Percentiles rank a stretch among this genome's conserved stretches.
Conservation (phyloP, 2,888 invertebrate genomes). For the Phyllotreta cruciferae region DNA sequence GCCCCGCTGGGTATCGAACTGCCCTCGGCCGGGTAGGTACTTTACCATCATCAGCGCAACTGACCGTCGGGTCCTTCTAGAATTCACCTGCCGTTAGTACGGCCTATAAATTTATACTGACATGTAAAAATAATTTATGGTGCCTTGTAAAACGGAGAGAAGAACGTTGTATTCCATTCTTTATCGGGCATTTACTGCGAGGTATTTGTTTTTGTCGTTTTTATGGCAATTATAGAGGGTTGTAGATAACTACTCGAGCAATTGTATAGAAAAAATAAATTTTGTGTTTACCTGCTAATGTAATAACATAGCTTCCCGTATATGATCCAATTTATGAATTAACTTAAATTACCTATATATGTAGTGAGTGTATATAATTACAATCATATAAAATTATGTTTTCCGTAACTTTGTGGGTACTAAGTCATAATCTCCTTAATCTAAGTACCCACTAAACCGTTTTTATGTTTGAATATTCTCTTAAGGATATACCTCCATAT, state of each 20-base stretch:
- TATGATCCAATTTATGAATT: too few species aligned
- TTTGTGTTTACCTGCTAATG: too few species aligned
- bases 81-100: constrained; percentile 54
- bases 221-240: constrained; percentile 25
- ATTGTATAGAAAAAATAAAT: not conserved
- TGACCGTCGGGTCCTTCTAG: constrained; percentile 37
- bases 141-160: constrained; percentile 51
- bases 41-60: constrained; percentile 1
- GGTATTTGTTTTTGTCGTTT: constrained; percentile 26
- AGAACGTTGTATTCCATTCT: constrained; percentile 26
- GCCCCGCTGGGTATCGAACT: constrained; percentile 23
- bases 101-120: constrained; percentile 46
- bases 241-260: constrained; percentile 13
- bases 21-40: constrained; percentile 6
- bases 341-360: too few species aligned
- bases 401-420: constrained; percentile 8
- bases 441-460: constrained; percentile 17
- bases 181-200: constrained; percentile 25
- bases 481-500: constrained; percentile 14
- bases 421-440: constrained; percentile 14
- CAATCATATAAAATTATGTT: constrained; percentile 25
- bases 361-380: constrained; percentile 39
- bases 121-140: constrained; percentile 53
- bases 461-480: constrained; percentile 22
- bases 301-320: too few species aligned